Conservation (phyloP, 1,140 invertebrate species). For the Bacillus rossius region DNA sequence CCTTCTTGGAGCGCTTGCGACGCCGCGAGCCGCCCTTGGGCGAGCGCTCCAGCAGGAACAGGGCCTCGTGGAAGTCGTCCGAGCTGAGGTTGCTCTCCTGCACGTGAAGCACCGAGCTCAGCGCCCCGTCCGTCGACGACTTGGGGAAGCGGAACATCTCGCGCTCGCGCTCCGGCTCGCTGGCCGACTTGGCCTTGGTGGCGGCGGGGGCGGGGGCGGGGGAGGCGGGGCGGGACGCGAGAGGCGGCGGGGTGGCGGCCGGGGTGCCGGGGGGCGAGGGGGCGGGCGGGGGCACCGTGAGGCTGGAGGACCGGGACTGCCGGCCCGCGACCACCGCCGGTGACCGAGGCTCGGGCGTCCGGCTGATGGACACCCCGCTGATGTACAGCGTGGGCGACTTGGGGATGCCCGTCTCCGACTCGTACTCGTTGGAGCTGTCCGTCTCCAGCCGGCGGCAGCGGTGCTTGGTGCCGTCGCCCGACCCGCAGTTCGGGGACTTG, state of each 20-base stretch:
- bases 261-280: conserved; percentile 28
- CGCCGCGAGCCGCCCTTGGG: conserved; percentile 37
- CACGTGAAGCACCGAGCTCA: conserved; percentile 53
- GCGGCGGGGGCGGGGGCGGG: conserved; percentile 4
- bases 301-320: conserved; percentile 44
- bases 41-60: conserved; percentile 50
- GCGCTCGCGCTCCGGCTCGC: conserved; percentile 46
- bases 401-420: conserved; percentile 52
- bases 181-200: conserved; percentile 46
- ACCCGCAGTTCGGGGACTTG: conserved; percentile 12
- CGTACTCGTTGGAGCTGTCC: conserved; percentile 50
- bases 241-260: background rate
- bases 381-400: conserved; percentile 54
- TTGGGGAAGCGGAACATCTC: conserved; percentile 53
- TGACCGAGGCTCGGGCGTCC: conserved; percentile 48
- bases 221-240: background rate
- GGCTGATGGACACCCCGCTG: conserved; percentile 53
- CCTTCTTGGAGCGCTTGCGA: conserved; percentile 23
- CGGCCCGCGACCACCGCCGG: conserved; percentile 40
- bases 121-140: conserved; percentile 50
- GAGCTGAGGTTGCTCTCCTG: conserved; percentile 54
- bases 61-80: conserved; percentile 55
- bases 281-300: conserved; percentile 43
- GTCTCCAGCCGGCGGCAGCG: conserved; percentile 36
- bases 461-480: no score